A percentile compares a stretch with the other conserved stretches of the same genome.
phyloP scores from a whole-genome alignment of 2,797 vertebrate species.

The Falco concolor region DNA sequence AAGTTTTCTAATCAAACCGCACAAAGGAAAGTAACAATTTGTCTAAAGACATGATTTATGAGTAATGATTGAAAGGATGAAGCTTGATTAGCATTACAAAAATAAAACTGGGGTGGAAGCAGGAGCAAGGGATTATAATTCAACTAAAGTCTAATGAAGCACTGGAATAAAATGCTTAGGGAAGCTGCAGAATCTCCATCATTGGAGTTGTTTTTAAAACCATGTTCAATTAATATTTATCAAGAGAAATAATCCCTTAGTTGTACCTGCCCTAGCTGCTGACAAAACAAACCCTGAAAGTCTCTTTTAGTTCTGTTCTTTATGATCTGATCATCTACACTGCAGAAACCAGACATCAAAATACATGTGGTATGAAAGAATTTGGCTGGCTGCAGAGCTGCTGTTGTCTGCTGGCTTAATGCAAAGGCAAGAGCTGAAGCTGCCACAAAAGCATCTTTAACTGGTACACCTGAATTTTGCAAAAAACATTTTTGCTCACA shows the following conservation, averaged over 20 bases:
- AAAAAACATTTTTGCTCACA: background rate
- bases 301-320: background rate
- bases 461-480: background rate
- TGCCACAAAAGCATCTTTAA: background rate
- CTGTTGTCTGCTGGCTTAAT: background rate
- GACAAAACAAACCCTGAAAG: background rate
- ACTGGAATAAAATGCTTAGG: background rate
- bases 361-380: accelerated
- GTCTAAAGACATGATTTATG: background rate
- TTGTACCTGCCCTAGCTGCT: background rate
- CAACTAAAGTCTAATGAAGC: background rate
- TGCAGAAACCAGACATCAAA: background rate
- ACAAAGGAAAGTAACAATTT: background rate
- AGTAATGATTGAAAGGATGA: background rate
- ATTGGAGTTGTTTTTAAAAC: background rate
- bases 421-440: background rate
- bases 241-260: background rate
- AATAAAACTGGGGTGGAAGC: background rate
- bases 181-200: background rate
- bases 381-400: background rate
- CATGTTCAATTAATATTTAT: background rate
- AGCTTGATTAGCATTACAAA: background rate
- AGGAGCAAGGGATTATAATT: background rate
- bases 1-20: background rate
- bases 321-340: background rate